Conservation (phyloP, 2,888 invertebrate genomes). For the Petrophora chlorosata region DNA sequence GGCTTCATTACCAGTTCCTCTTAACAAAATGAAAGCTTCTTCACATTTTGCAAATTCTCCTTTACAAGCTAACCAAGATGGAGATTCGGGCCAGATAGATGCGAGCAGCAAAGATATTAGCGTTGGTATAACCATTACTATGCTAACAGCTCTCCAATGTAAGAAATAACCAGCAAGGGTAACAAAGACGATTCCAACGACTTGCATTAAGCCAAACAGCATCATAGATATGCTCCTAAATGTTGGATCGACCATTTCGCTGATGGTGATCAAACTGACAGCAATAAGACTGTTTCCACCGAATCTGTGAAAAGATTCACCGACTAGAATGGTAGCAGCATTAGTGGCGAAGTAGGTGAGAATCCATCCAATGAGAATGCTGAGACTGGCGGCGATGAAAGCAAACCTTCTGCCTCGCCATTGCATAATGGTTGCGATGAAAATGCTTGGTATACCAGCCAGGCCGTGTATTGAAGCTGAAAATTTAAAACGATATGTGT, state of each 20-base stretch:
- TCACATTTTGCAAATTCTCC: constrained; percentile 26
- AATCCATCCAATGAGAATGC: constrained; percentile 33
- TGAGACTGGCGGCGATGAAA: constrained; percentile 30
- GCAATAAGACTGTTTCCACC: constrained; percentile 31
- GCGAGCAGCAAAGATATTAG: constrained; percentile 12
- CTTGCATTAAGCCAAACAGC: constrained; percentile 27
- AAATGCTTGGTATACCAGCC: constrained; percentile 26
- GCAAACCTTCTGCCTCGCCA: constrained; percentile 30
- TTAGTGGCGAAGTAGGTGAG: constrained; percentile 23
- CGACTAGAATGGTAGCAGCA: constrained; percentile 18
- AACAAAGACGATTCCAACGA: constrained; percentile 19
- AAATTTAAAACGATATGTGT: too few relatives aligned
- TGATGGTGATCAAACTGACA: constrained; percentile 33
- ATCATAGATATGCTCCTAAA: constrained; percentile 28
- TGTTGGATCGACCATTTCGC: constrained; percentile 37
- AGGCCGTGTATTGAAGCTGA: constrained; percentile 35
- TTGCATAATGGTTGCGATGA: constrained; percentile 36
- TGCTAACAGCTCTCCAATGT: constrained; percentile 2
- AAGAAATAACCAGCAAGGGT: constrained; percentile 28
- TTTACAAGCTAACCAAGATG: constrained; percentile 6
- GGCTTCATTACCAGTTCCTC: constrained; percentile 33
- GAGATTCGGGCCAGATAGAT: constrained; percentile 34
- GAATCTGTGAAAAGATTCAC: constrained; percentile 30
- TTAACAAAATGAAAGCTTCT: constrained; percentile 24
- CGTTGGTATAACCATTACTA: constrained; percentile 3